Conservation (phyloP, 2,113 vertebrate species). For the Trachemys scripta region DNA sequence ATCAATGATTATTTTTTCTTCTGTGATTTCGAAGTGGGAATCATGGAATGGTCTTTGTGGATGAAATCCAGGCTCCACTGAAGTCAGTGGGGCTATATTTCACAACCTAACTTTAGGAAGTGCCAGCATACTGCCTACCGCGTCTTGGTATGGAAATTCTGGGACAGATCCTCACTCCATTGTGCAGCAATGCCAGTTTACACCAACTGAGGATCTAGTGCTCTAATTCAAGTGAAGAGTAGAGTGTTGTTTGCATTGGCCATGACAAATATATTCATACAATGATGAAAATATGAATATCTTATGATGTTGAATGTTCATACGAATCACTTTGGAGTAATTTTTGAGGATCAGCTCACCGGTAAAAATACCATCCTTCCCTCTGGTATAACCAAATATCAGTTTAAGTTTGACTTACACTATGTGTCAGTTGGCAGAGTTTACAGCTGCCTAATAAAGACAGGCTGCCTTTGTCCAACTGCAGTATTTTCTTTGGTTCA, state of each 20-base stretch:
- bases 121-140: neutral
- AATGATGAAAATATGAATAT: neutral
- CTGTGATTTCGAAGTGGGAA: neutral
- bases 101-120: neutral
- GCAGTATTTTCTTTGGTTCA: neutral
- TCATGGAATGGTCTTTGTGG: neutral
- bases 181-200: neutral
- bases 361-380: neutral
- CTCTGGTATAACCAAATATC: neutral
- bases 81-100: neutral
- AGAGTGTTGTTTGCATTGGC: conserved; percentile 13
- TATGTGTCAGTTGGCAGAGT: neutral
- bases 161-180: neutral
- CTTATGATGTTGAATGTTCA: neutral
- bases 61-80: neutral
- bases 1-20: neutral
- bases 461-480: neutral
- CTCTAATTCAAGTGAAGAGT: neutral
- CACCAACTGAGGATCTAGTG: neutral
- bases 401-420: neutral
- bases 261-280: neutral
- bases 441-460: neutral
- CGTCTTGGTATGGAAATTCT: neutral
- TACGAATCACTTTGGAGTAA: neutral
- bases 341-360: neutral